Evolutionary conservation across 2,888 invertebrate genomes (phyloP), one percentile per base, ranked within the genome.

Genomic region (Halictus quadricinctus): DNA sequence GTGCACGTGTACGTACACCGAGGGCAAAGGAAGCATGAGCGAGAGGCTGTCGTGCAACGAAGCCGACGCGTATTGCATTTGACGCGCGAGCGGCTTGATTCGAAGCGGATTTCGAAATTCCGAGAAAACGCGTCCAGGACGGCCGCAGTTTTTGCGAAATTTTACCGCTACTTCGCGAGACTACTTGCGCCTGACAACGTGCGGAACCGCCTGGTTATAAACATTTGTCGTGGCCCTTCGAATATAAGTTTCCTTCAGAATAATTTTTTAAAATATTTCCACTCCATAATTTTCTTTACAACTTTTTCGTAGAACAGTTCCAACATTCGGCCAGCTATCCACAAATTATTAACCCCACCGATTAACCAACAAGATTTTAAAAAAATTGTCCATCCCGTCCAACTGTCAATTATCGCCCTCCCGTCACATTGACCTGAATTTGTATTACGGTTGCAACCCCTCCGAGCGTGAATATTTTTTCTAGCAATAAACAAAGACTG

Each of bases 21-120:
- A 2, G 60, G 15, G 46, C n/a, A n/a, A n/a, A 36, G 72, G 21
- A 54, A 79, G 79, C 79, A 48, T 58, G 58, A 72, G 46, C 54
- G 25, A 50, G 29, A 36, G 60, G 64, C 48, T 21, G 80, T 77
- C 77, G 64, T 13, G 79, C 25, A 75, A 75, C 75, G 75, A 75
- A 36, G 43, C 58, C 75, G 18, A 15, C 48, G 54, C 69, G 70
- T 58, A 69, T 73, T 66, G 73, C 73, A 48, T 81, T 79, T 69
- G 81, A 81, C 48, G 69, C 58, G 80, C 78, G 60, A 79, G 25
- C 73, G n/a, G 54, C 66, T 73, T 74, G 36, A 79, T 78, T 78
- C 77, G 3, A 10, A 29, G 41, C 41, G 25, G n/a, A 41, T 60
- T 21, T 36, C 48, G 46, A 29, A 78, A 80, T 78, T 80, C 46